These are phyloP conservation scores for Zaprionus gabonicus DNA, from an alignment of 1,140 invertebrate species.

Conservation along the genomic window DNA sequence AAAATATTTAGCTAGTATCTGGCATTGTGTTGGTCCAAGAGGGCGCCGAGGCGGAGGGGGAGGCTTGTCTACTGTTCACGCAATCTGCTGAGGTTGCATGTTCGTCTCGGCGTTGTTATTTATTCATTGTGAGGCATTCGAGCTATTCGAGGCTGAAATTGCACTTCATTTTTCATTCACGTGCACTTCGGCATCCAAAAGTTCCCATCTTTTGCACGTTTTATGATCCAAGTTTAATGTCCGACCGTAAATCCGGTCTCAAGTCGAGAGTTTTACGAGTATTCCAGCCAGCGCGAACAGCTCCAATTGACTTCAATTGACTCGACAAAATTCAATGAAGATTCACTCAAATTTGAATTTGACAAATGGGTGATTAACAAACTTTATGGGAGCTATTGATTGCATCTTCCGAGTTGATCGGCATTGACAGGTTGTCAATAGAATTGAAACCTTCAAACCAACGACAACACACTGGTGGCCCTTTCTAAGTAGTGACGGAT, in stretches of 20 bases:
- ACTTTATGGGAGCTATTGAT: background rate
- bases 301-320: conserved; percentile 51
- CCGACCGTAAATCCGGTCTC: conserved; percentile 49
- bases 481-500: conserved; percentile 40
- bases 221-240: conserved; percentile 68
- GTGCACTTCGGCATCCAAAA: conserved; percentile 46
- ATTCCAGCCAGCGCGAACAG: conserved; percentile 22
- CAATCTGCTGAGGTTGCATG: conserved; percentile 72
- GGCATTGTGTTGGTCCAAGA: conserved; percentile 51
- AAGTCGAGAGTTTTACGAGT: conserved; percentile 41
- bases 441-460: conserved; percentile 1
- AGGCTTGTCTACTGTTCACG: conserved; percentile 50
- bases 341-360: conserved; percentile 6
- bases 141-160: conserved; percentile 71
- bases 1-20: conserved; percentile 51
- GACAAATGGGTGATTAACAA: conserved; percentile 22
- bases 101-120: conserved; percentile 58
- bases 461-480: conserved; percentile 11
- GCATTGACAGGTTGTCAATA: conserved; percentile 25
- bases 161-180: conserved; percentile 56
- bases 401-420: background rate
- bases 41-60: too few relatives aligned
- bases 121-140: conserved; percentile 74
- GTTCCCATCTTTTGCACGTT: conserved; percentile 69
- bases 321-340: conserved; percentile 13